phyloP scores from a whole-genome alignment of 1,140 invertebrate species.

The Leptinotarsa defecta region DNA sequence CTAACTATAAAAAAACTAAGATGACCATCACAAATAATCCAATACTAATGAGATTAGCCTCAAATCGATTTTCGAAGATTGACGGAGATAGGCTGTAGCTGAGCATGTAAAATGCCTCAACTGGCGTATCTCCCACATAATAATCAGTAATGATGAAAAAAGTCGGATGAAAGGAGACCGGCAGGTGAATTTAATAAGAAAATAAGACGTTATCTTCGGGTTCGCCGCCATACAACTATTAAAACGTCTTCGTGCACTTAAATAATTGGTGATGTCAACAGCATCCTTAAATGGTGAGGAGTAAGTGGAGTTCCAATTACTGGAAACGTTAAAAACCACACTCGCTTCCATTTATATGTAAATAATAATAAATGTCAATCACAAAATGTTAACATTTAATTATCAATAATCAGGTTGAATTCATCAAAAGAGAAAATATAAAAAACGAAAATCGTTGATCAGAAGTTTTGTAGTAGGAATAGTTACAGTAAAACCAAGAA shows the following conservation, averaged over 20 bases:
- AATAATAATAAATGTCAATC: conserved; percentile 4
- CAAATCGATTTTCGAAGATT: neutral
- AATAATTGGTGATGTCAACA: conserved; percentile 8
- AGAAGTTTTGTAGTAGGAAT: no score
- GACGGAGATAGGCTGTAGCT: neutral
- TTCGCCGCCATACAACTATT: neutral
- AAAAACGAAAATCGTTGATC: no score
- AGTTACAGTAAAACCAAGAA: no score
- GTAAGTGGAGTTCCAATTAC: neutral
- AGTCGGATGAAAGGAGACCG: neutral
- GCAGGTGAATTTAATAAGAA: conserved; percentile 8
- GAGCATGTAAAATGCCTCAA: neutral
- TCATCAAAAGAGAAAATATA: no score
- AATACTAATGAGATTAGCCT: neutral
- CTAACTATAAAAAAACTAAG: no score
- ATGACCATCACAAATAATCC: no score
- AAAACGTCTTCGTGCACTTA: neutral
- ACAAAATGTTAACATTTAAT: neutral
- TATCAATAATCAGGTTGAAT: neutral
- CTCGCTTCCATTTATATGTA: conserved; percentile 4
- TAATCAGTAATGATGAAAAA: neutral
- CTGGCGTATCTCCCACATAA: conserved; percentile 2
- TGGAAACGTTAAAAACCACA: neutral
- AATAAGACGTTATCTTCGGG: conserved; percentile 2
- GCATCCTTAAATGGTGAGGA: conserved; percentile 2